Evolutionary conservation across 2,888 invertebrate genomes (phyloP), one percentile per base, ranked within the genome.

Genomic region (Pheosia tremula): DNA sequence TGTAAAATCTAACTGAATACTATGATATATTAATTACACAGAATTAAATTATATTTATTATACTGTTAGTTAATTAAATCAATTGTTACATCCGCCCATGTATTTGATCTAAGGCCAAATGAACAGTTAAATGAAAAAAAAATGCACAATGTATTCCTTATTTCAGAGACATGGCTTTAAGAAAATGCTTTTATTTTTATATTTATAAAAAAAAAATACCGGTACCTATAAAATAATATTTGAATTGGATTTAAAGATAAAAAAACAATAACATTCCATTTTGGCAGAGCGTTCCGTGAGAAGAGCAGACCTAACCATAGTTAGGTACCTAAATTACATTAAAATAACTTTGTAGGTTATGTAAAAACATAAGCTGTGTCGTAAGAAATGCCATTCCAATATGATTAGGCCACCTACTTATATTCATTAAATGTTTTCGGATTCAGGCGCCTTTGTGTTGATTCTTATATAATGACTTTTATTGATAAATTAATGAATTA

Each of bases 381-480:
- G 4, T 53, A 53, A 37, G 10, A 9, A 4, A 10, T 56, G 60
- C 56, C 61, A 64, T 59, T 61, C 61, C 39, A 41, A 61, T 50
- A 50, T 24, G 11, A n/a, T 47, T n/a, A n/a, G 11, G 47, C 59
- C 57, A 57, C 36, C 39, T 58, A 59, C 47, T 24, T 24, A 24
- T 24, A 57, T 41, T 50, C 39, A 58, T 52, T 58, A 41, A 41
- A 58, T 52, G 39, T 50, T 58, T 52, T 7, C 7, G 52, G 41
- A 57, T 54, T 57, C 71, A 68, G 68, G 71, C 24, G 24, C 68
- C 69, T 62, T 38, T 55, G 10, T 45, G 56, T 3, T 13, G 13
- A 43, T 52, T 13, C 56, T 56, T 41, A n/a, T 4, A 57, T 53
- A 5, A 53, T 24, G 8, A 45, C 39, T 39, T 39, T n/a, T 6